Conservation (phyloP, 2,797 vertebrate genomes). For the Lithobates pipiens region DNA sequence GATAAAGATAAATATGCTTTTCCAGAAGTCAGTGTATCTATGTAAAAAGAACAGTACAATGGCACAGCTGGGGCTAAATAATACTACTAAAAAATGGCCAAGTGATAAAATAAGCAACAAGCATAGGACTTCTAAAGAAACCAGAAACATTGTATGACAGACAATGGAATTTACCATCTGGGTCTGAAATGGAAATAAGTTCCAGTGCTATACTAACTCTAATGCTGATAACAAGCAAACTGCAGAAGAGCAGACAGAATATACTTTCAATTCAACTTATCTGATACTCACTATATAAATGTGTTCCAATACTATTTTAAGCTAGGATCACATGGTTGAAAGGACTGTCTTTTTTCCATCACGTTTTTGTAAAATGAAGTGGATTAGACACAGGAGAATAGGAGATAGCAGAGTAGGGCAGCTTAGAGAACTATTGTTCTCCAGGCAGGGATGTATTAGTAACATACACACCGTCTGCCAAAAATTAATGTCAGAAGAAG, state of each 20-base stretch:
- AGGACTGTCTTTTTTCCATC: background rate
- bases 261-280: no score
- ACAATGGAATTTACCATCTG: no score
- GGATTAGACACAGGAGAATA: background rate
- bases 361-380: background rate
- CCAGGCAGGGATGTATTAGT: background rate
- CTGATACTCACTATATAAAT: background rate
- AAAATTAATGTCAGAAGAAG: background rate
- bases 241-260: no score
- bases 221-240: no score
- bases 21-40: no score
- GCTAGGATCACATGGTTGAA: background rate
- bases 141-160: no score
- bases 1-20: no score
- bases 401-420: background rate
- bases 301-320: background rate
- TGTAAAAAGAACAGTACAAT: no score
- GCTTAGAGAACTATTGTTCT: background rate
- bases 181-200: background rate
- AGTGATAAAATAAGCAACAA: no score
- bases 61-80: no score
- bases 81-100: no score
- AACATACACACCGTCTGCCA: background rate
- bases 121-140: background rate
- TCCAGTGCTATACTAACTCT: no score